phyloP scores from a whole-genome alignment of 1,140 invertebrate species.

The Atopsyche davidsoni region DNA sequence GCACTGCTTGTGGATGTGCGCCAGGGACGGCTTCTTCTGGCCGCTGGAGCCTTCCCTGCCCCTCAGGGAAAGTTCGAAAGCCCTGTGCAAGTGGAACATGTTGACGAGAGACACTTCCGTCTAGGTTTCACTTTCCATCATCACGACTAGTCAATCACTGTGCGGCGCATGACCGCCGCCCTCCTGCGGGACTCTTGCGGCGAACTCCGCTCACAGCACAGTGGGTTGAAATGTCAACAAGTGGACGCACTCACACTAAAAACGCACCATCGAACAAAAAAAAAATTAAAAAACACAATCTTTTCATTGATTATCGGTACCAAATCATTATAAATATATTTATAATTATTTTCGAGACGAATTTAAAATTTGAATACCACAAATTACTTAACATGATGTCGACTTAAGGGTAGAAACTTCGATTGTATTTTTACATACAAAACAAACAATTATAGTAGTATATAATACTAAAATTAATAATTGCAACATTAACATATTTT shows the following conservation, averaged over 20 bases:
- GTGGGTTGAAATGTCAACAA: background rate
- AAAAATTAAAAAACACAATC: background rate
- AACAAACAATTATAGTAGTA: too few relatives aligned
- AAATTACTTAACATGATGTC: background rate
- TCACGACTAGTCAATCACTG: constrained; percentile 4
- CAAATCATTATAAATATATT: constrained; percentile 4
- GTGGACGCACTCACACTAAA: background rate
- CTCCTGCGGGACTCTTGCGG: constrained; percentile 10
- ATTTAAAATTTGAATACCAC: background rate
- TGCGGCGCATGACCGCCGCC: background rate
- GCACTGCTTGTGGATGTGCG: constrained; percentile 61
- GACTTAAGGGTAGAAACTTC: too few relatives aligned
- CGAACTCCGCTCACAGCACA: background rate
- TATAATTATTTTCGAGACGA: constrained; percentile 1
- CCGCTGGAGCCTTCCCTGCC: constrained; percentile 49
- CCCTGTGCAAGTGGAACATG: constrained; percentile 57
- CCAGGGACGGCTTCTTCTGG: constrained; percentile 49
- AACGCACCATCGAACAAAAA: background rate
- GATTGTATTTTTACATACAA: too few relatives aligned
- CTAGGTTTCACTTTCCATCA: constrained; percentile 15
- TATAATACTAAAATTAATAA: too few relatives aligned
- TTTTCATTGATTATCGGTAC: background rate
- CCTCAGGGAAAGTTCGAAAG: constrained; percentile 61
- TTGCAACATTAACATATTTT: too few relatives aligned
- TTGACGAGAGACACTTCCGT: constrained; percentile 33